A percentile compares a stretch with the other conserved stretches of the same genome.
phyloP scores from a whole-genome alignment of 1,140 invertebrate species.

The Hydropsyche tenuis region DNA sequence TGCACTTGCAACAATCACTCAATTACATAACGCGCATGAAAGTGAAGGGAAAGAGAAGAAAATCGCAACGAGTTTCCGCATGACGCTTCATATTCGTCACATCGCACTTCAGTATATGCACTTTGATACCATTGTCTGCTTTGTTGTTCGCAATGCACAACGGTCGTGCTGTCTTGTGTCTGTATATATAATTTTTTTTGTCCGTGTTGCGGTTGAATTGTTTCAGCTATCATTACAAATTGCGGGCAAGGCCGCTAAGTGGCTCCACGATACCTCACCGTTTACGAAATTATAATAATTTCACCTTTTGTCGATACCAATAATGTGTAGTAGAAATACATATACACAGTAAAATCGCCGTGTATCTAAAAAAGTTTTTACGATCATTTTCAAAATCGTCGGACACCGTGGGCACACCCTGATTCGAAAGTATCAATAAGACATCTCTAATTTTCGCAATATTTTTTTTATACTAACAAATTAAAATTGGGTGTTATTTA shows the following conservation, averaged over 20 bases:
- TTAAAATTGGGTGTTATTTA: no score
- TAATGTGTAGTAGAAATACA: conserved; percentile 39
- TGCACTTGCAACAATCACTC: no score
- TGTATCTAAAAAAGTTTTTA: conserved; percentile 38
- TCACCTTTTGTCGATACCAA: conserved; percentile 45
- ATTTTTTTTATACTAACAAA: no score
- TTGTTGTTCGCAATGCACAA: no score
- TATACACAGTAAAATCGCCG: conserved; percentile 25
- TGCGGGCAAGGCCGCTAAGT: conserved; percentile 44
- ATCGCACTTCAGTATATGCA: no score
- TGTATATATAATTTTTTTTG: conserved; percentile 16
- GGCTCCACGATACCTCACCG: conserved; percentile 44
- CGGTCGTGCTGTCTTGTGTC: no score
- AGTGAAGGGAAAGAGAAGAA: conserved; percentile 8
- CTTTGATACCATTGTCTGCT: no score
- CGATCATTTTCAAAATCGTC: conserved; percentile 37
- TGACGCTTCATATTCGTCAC: no score
- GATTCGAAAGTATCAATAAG: neutral
- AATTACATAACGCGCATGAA: neutral
- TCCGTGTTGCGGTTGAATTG: conserved; percentile 37
- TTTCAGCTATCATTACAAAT: conserved; percentile 39
- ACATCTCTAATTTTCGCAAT: neutral
- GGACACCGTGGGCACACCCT: conserved; percentile 28
- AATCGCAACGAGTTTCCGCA: neutral
- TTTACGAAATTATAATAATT: conserved; percentile 49